A percentile compares a stretch with the other conserved stretches of the same genome.
Evolutionary conservation across 2,888 invertebrate species (phyloP).

Genomic region (Apodemia hepburni): DNA sequence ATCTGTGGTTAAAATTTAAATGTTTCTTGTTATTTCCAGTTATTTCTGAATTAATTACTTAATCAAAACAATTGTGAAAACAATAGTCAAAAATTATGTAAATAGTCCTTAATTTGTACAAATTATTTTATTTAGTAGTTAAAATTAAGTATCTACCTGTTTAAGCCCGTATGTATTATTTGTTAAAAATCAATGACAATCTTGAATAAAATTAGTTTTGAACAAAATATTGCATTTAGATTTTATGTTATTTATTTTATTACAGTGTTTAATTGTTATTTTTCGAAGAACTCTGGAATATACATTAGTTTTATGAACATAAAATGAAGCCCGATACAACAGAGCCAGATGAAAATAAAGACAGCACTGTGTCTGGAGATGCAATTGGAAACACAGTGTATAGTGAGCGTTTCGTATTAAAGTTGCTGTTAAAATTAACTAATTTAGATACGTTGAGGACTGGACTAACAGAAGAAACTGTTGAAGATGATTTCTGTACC

Average conservation of each 20-base stretch:
- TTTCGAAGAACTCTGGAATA: neutral
- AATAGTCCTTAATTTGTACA: too few relatives aligned
- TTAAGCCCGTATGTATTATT: too few relatives aligned
- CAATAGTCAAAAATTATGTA: too few relatives aligned
- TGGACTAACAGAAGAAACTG: conserved; percentile 77
- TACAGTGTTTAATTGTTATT: neutral
- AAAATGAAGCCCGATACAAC: conserved; percentile 24
- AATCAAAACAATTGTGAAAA: too few relatives aligned
- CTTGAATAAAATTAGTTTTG: neutral
- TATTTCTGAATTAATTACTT: too few relatives aligned
- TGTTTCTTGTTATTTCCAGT: too few relatives aligned
- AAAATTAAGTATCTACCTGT: too few relatives aligned
- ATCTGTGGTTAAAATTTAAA: too few relatives aligned
- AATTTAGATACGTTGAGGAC: conserved; percentile 70
- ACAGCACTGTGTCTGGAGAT: conserved; percentile 82
- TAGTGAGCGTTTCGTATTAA: conserved; percentile 87
- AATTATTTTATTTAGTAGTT: too few relatives aligned
- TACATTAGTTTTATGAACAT: neutral
- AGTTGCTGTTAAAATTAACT: conserved; percentile 82
- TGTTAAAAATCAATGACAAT: too few relatives aligned
- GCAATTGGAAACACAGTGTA: conserved; percentile 90
- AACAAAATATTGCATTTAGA: neutral
- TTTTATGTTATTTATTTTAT: neutral
- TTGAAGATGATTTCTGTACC: conserved; percentile 87
- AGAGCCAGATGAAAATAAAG: conserved; percentile 45